A percentile compares a stretch with the other conserved stretches of the same genome.
These are phyloP conservation scores for Alca torda DNA, from an alignment of 2,797 vertebrate genomes.

Conservation along the genomic window DNA sequence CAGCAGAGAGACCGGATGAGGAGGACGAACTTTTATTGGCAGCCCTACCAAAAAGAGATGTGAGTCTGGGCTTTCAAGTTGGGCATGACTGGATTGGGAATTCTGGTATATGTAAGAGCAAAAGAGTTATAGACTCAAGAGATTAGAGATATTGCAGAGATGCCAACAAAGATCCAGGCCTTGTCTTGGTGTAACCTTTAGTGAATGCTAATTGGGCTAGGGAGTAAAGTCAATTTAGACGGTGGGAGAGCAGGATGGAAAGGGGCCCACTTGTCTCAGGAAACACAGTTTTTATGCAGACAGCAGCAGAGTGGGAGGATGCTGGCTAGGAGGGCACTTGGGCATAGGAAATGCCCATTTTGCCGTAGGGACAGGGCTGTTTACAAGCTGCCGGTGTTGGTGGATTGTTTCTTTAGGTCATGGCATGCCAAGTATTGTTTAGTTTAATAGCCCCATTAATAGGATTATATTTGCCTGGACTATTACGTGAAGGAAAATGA, in stretches of 20 bases:
- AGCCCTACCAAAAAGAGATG: not conserved
- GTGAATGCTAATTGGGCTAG: not conserved
- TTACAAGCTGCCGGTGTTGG: conserved; percentile 33
- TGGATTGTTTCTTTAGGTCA: conserved; percentile 52
- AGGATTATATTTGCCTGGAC: conserved; percentile 64
- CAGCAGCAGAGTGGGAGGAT: not conserved
- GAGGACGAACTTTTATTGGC: not conserved
- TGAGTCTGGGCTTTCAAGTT: not conserved
- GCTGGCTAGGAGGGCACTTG: not conserved
- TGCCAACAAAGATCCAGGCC: not conserved
- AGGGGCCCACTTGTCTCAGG: not conserved
- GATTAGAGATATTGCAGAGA: not conserved
- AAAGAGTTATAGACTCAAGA: not conserved
- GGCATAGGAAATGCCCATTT: conserved; percentile 39
- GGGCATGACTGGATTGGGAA: not conserved
- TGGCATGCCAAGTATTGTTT: conserved; percentile 66
- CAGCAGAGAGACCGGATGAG: not conserved
- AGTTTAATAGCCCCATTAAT: conserved; percentile 61
- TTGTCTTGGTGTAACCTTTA: conserved; percentile 4
- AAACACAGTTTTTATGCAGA: not conserved
- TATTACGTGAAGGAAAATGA: conserved; percentile 61
- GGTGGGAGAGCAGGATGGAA: not conserved
- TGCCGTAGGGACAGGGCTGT: conserved; percentile 5
- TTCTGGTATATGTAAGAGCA: not conserved
- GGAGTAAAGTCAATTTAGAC: not conserved